Base-by-base conservation (phyloP, 2,888 invertebrate species). In the Tachina grossa region DNA sequence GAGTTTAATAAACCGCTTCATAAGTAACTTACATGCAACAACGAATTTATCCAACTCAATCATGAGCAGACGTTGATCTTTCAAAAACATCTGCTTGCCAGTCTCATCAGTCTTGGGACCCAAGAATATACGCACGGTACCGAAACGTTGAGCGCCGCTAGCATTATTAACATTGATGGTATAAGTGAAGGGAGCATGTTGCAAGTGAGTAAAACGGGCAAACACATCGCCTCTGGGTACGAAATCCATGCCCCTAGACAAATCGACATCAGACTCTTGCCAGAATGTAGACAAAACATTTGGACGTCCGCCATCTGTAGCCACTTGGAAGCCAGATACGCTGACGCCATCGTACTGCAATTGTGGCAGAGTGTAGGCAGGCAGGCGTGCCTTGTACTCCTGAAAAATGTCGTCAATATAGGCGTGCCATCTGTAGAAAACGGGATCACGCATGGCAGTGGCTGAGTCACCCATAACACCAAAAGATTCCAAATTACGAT, bases 371-470 rank as follows among this genome's bases (percentile, higher is more conserved):
- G 93, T 93, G 91, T 97, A 97, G 1, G 95, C 94, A 0, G 95
- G 93, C 45, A 97, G 93, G 11, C 95, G 95, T 85, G 93, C 93
- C 92, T 97, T 97, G 92, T 95, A 95, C 87, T 95, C 94, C 88
- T 95, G 94, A 94, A 97, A 97, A 41, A 97, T 93, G 87, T 96
- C 95, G 88, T 97, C 96, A 41, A 97, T 93, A 91, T 95, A 96
- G 0, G 95, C 94, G 90, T 97, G 97, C 96, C 96, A 97, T 90
- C 96, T 95, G 93, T 97, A 97, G 94, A 97, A 97, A 16, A 96
- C 93, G 0, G 97, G 97, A 93, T 97, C 97, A 6, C 97, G 94
- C 97, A 97, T 97, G 0, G 97, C 96, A 0, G 97, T 97, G 0
- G 96, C 94, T 0, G 96, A 95, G 90, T 97, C 97, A 0, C 97